Conservation (phyloP, 2,797 vertebrate species). For the Mus spretus region DNA sequence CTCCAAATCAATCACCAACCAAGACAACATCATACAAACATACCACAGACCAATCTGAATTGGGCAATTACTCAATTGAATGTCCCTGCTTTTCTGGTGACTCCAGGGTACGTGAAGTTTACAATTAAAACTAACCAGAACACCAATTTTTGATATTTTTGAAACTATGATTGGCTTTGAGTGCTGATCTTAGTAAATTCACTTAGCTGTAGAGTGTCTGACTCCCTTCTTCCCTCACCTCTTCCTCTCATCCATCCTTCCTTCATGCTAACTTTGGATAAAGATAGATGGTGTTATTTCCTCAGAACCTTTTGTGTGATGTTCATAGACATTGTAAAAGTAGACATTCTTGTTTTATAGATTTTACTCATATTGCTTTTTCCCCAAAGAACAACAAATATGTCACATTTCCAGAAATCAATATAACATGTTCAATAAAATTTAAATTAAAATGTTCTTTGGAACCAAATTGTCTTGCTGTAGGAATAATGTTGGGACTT, state of each 20-base stretch:
- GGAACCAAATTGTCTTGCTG: slow-evolving; percentile 32
- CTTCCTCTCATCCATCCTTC: not conserved
- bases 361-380: slow-evolving; percentile 7
- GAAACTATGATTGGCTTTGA: slow-evolving; percentile 12
- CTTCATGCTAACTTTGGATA: slow-evolving; percentile 4
- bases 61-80: not conserved
- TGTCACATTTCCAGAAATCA: slow-evolving; percentile 49
- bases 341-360: not conserved
- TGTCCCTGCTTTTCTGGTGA: not conserved
- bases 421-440: slow-evolving; percentile 26
- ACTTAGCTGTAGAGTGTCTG: not conserved
- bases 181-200: slow-evolving; percentile 21
- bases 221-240: not conserved
- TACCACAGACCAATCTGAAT: not conserved
- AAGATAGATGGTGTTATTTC: slow-evolving; percentile 23
- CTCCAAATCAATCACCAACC: not conserved
- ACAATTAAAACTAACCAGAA: not conserved
- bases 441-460: slow-evolving; percentile 16
- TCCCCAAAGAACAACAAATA: not conserved
- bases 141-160: not conserved
- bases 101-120: not conserved
- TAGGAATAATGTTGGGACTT: slow-evolving; percentile 11
- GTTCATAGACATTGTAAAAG: not conserved
- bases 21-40: not conserved
- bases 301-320: slow-evolving; percentile 12